Evolutionary conservation across 2,113 vertebrate species (phyloP), one percentile per base, ranked within the genome.

Genomic region (Microtus richardsoni): DNA sequence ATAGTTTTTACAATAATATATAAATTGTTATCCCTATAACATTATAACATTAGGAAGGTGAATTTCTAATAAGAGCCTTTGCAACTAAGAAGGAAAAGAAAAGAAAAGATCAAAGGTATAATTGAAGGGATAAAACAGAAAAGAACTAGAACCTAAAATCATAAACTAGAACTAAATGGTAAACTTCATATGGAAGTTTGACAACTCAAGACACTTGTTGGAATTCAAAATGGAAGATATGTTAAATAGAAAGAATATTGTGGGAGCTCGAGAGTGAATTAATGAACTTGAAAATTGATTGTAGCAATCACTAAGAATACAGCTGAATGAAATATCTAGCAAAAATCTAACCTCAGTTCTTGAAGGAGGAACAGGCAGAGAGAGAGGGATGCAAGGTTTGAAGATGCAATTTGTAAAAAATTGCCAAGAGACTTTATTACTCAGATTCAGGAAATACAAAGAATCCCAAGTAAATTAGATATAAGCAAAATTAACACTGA

Each of bases 391-490:
- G 9, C 12, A 36, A 88, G 26, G 6, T 62, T 83, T 60, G 30
- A 90, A 44, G 52, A 78, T 44, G 41, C 11, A 82, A 66, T 41
- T 78, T 92, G 39, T 49, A 74, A 12, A 68, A 62, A 58, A 47
- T 39, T 52, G 30, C 28, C 74, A 11, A 64, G 71, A 70, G 12
- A 64, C 12, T n/a, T 80, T 21, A 58, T 91, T 70, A 85, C 30
- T 94, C 90, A 85, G 47, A 93, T 91, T 85, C 64, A 85, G 21
- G 82, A 58, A 91, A 70, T 21, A 64, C 19, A 47, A 91, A 88
- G 64, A 80, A 75, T 75, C 91, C 12, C 16, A 33, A 88, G 68
- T 58, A 41, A 41, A 71, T 77, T 92, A 95, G 80, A 87, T 36
- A 66, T 44, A 82, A 78, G 12, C 36, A 96, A 92, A 78, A 83